Evolutionary conservation across 2,797 vertebrate genomes (phyloP).

Genomic region (Fundulus diaphanus): DNA sequence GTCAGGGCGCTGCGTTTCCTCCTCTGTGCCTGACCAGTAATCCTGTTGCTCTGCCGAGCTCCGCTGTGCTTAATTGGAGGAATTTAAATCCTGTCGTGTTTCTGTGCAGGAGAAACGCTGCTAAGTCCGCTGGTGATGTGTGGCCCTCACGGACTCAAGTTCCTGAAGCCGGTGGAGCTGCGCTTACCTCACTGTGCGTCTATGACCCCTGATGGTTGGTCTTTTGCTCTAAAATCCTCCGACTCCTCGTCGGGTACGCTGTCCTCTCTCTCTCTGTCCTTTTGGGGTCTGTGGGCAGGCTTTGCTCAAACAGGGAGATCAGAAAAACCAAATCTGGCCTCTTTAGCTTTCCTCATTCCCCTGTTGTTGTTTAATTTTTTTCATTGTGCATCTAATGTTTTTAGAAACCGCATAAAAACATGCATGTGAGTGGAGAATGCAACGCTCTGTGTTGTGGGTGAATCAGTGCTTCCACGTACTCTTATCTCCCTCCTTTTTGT

Average conservation of each 20-base stretch:
- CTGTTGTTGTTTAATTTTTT: conserved; percentile 25
- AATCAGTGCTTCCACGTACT: too few species aligned
- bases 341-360: conserved; percentile 42
- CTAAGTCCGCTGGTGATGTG: conserved; percentile 98
- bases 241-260: conserved; percentile 99
- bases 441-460: too few species aligned
- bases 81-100: conserved; percentile 32
- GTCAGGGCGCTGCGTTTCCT: conserved; percentile 17
- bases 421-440: background rate
- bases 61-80: conserved; percentile 21
- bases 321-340: conserved; percentile 33
- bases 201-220: conserved; percentile 99
- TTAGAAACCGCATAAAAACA: background rate
- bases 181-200: conserved; percentile 99
- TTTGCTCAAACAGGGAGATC: conserved; percentile 50
- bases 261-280: conserved; percentile 91
- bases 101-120: conserved; percentile 91
- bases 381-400: conserved; percentile 12
- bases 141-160: conserved; percentile 98
- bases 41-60: conserved; percentile 20
- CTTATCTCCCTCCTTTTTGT: too few species aligned
- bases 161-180: conserved; percentile 99
- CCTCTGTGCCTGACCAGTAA: conserved; percentile 24
- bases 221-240: conserved; percentile 99
- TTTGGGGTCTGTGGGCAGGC: conserved; percentile 82